phyloP scores from a whole-genome alignment of 2,113 vertebrate genomes.

The Megalops atlanticus region DNA sequence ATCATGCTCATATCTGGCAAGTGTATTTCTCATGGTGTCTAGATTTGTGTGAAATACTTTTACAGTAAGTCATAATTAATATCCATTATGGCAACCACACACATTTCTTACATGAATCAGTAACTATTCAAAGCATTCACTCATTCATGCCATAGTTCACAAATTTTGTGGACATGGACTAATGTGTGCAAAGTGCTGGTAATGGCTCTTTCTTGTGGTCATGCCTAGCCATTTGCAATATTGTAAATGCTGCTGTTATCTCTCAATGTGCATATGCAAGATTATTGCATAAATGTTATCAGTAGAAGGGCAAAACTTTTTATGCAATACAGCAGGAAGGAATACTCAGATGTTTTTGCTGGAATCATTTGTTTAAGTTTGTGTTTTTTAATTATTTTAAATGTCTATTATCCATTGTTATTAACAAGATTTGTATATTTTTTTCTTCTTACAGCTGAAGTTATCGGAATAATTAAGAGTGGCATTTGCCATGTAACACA shows the following conservation, averaged over 20 bases:
- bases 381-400: not conserved
- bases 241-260: not conserved
- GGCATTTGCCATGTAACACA: not conserved
- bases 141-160: too few relatives aligned
- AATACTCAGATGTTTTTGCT: not conserved
- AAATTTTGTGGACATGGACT: too few relatives aligned
- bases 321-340: not conserved
- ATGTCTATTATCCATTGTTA: not conserved
- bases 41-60: too few relatives aligned
- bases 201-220: too few relatives aligned
- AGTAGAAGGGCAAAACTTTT: not conserved
- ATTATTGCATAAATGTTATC: not conserved
- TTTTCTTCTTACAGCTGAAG: not conserved
- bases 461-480: not conserved
- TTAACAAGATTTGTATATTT: not conserved
- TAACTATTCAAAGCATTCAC: too few relatives aligned
- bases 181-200: too few relatives aligned
- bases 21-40: too few relatives aligned
- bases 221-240: not conserved
- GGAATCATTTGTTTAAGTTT: not conserved
- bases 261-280: not conserved
- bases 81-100: too few relatives aligned
- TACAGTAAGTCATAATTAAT: too few relatives aligned
- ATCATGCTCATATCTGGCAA: too few relatives aligned
- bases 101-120: too few relatives aligned